Percentiles rank a stretch among this genome's conserved stretches.
Conservation (phyloP, 2,797 vertebrate species). For the Antrozous pallidus region DNA sequence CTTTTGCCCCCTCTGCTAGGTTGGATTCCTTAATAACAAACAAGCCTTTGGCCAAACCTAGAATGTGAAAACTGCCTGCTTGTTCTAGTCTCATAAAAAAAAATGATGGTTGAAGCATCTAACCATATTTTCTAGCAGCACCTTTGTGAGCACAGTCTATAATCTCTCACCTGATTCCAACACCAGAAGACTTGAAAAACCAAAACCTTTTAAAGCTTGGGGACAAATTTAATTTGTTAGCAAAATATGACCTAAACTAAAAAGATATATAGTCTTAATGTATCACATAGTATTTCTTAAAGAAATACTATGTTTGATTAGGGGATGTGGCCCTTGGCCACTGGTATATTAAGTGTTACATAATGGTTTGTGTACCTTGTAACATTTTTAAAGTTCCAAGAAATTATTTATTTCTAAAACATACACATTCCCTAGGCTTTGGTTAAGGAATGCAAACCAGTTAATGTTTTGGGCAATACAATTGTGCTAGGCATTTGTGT, state of each 20-base stretch:
- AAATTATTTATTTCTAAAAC: slow-evolving; percentile 13
- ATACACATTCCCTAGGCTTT: neutral
- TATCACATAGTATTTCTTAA: slow-evolving; percentile 9
- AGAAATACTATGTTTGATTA: neutral
- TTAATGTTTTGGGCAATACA: slow-evolving; percentile 15
- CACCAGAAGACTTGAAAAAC: neutral
- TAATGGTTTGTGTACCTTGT: slow-evolving; percentile 4
- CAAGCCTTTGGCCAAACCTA: neutral
- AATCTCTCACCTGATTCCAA: neutral
- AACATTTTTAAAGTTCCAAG: neutral
- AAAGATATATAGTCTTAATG: neutral
- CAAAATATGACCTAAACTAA: neutral
- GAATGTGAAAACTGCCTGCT: neutral
- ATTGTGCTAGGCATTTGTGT: neutral
- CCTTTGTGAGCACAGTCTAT: neutral
- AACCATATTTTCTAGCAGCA: neutral
- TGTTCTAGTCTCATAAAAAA: slow-evolving; percentile 9
- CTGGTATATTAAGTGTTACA: neutral
- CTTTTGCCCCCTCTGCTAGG: neutral
- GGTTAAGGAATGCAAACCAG: neutral
- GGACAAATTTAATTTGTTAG: neutral
- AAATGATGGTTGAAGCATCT: neutral
- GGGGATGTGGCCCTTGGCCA: neutral
- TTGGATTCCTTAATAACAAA: slow-evolving; percentile 20
- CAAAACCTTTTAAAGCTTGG: neutral